These are phyloP conservation scores for Raja brachyura DNA, from an alignment of 2,113 vertebrate genomes.

Conservation along the genomic window DNA sequence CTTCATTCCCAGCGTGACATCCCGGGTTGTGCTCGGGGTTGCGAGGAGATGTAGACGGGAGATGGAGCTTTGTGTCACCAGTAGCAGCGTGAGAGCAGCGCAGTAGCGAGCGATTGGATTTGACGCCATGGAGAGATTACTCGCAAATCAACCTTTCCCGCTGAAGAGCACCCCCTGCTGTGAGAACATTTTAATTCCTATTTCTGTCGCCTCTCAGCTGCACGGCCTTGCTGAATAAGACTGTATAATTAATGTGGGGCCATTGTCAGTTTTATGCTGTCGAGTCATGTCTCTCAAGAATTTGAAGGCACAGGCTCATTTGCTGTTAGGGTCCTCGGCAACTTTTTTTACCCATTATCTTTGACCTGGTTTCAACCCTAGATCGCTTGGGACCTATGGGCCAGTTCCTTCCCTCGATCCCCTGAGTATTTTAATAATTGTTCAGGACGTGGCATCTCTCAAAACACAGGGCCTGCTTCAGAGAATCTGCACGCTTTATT, in stretches of 20 bases:
- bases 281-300: background rate
- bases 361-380: background rate
- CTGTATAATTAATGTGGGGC: slow-evolving; percentile 4
- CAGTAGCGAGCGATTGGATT: background rate
- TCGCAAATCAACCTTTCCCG: background rate
- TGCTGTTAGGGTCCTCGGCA: background rate
- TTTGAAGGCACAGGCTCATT: background rate
- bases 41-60: too few relatives aligned
- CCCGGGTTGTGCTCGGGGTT: background rate
- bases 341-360: background rate
- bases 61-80: background rate
- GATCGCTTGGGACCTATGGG: background rate
- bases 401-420: background rate
- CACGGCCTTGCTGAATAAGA: background rate
- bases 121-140: background rate
- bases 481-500: background rate
- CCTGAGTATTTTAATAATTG: background rate
- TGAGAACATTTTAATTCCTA: background rate
- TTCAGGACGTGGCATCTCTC: background rate
- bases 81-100: background rate
- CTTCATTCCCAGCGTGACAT: background rate
- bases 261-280: slow-evolving; percentile 12
- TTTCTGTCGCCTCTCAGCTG: background rate
- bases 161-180: slow-evolving; percentile 34
- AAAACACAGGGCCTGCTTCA: background rate